phyloP scores from a whole-genome alignment of 2,113 vertebrate species.

The Triplophysa tibetana region DNA sequence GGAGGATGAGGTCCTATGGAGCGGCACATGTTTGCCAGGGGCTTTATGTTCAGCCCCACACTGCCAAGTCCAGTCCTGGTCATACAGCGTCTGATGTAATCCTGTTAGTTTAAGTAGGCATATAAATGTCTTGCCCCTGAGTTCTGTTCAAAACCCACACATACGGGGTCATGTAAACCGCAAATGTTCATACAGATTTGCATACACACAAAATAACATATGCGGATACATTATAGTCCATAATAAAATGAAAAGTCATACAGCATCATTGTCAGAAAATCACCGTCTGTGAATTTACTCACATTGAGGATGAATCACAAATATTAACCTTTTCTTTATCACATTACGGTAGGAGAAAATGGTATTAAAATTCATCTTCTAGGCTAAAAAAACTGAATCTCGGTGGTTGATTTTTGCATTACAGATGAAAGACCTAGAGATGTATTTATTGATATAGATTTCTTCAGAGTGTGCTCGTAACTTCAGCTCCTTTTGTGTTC shows the following conservation, averaged over 20 bases:
- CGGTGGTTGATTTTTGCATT: not conserved
- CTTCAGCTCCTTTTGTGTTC: too few species aligned
- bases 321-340: not conserved
- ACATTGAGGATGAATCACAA: not conserved
- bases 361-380: too few species aligned
- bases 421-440: too few species aligned
- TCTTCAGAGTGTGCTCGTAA: too few species aligned
- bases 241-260: conserved; percentile 3
- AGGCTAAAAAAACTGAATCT: not conserved
- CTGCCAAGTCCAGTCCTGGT: conserved; percentile 48
- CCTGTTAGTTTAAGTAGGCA: conserved; percentile 52
- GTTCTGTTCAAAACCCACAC: conserved; percentile 29
- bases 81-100: conserved; percentile 51
- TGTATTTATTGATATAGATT: too few species aligned
- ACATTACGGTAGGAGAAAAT: not conserved
- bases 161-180: not conserved
- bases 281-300: not conserved
- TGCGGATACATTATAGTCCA: not conserved
- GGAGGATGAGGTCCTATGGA: conserved; percentile 13
- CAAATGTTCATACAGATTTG: not conserved
- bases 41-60: conserved; percentile 39
- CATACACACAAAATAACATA: not conserved
- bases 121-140: conserved; percentile 44
- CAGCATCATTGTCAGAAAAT: not conserved
- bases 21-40: conserved; percentile 38